Evolutionary conservation across 2,113 vertebrate species (phyloP).

Genomic region (Pseudolaguvia tuberculata): DNA sequence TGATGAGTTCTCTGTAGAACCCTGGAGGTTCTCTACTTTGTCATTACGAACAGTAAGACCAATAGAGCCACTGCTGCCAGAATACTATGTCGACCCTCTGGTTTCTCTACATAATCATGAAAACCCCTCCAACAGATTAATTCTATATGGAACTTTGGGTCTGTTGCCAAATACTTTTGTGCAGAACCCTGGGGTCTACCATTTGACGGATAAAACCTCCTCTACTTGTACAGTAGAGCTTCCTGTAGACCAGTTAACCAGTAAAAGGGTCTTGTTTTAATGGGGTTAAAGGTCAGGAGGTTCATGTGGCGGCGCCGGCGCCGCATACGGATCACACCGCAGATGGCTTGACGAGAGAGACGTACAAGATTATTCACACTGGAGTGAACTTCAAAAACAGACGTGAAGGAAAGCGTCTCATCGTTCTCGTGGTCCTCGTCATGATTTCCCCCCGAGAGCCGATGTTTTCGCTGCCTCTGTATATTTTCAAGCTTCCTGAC

Average conservation of each 20-base stretch:
- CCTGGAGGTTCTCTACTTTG: too few species aligned
- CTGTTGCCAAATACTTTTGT: too few species aligned
- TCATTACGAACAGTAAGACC: too few species aligned
- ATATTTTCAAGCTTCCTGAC: constrained; percentile 26
- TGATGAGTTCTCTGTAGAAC: too few species aligned
- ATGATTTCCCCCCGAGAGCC: constrained; percentile 41
- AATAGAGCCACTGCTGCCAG: too few species aligned
- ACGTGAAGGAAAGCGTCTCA: constrained; percentile 12
- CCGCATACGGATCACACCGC: not conserved
- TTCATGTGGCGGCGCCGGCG: not conserved
- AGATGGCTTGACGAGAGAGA: not conserved
- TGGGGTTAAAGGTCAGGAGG: constrained; percentile 21
- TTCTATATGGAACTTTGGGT: too few species aligned
- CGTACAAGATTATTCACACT: constrained; percentile 26
- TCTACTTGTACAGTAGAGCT: too few species aligned
- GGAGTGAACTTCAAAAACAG: constrained; percentile 9
- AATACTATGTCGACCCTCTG: too few species aligned
- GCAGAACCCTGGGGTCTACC: too few species aligned
- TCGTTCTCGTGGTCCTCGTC: not conserved
- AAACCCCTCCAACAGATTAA: too few species aligned
- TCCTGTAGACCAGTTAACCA: constrained; percentile 19
- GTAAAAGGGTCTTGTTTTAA: constrained; percentile 21
- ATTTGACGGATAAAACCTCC: too few species aligned
- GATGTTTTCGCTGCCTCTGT: constrained; percentile 22
- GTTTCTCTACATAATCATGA: too few species aligned